phyloP scores from a whole-genome alignment of 2,113 vertebrate species.

The Probosciger aterrimus region DNA sequence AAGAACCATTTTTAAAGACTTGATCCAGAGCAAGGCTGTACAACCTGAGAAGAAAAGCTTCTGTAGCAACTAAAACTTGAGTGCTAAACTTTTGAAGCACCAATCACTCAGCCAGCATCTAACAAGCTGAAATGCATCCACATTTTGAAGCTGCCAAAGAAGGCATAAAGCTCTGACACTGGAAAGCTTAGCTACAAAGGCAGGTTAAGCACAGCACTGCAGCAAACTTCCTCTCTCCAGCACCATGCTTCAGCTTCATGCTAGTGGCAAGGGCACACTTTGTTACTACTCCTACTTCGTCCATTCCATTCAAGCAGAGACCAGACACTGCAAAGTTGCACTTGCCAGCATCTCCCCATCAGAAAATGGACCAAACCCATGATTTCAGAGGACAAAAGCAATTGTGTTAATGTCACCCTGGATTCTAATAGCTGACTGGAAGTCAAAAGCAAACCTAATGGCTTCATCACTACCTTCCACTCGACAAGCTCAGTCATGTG shows the following conservation, averaged over 20 bases:
- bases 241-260: not conserved
- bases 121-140: not conserved
- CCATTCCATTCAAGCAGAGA: constrained; percentile 27
- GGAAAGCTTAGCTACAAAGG: not conserved
- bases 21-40: not conserved
- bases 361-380: constrained; percentile 64
- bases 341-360: constrained; percentile 35
- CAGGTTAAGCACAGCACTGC: not conserved
- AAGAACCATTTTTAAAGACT: not conserved
- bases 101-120: not conserved
- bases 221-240: constrained; percentile 35
- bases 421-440: not conserved
- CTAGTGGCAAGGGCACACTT: not conserved
- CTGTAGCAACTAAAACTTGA: not conserved
- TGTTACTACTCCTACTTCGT: not conserved
- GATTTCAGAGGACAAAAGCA: constrained; percentile 56
- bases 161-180: not conserved
- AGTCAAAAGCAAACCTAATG: not conserved
- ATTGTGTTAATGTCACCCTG: not conserved
- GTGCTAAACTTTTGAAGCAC: constrained; percentile 1
- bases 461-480: not conserved
- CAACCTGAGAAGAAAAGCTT: constrained; percentile 11
- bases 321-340: not conserved
- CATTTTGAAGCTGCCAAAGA: constrained; percentile 8
- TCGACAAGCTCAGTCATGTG: not conserved